Evolutionary conservation across 2,888 invertebrate species (phyloP), one percentile per base, ranked within the genome.

Genomic region (Nebria salina): DNA sequence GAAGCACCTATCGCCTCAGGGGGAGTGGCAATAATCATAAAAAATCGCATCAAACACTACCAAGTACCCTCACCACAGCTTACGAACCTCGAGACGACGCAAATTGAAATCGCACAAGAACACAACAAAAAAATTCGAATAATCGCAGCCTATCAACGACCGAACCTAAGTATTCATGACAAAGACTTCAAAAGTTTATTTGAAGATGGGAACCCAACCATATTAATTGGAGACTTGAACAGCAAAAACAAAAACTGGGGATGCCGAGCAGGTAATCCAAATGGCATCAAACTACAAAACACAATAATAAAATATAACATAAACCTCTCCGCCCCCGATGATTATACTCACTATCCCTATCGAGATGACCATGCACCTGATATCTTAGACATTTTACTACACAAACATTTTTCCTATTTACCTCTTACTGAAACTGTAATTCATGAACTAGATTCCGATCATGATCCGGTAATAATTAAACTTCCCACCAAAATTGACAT

Each of bases 111-210:
- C n/a, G 54, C 20, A 74, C n/a, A 41, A n/a, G 20, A 20, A 4
- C 34, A 74, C 15, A 74, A 74, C 42, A 9, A n/a, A 20, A 74
- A 74, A 42, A 41, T 74, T 4, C 34, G 43, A 74, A 74, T 42
- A 2, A 43, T 74, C 34, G 34, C 74, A 74, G 74, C 15, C 11
- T 74, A 74, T 43, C 74, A 74, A 43, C 74, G 54, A 42, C 74
- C 43, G 8, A 74, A 54, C 15, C 20, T 20, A 43, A 43, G 41
- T 43, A 74, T 74, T 13, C 2, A 43, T 8, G 42, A 42, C 42
- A 15, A 74, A 74, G 74, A 74, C 42, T 2, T 74, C 2, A 15
- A 6, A 1, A 74, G 0, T 5, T 1, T 42, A 4, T 74, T 74
- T 15, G 20, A 74, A n/a, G 11, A n/a, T 43, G 6, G 7, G 9